A percentile compares a stretch with the other conserved stretches of the same genome.
Evolutionary conservation across 1,140 invertebrate species (phyloP).

Genomic region (Anthonomus grandis): DNA sequence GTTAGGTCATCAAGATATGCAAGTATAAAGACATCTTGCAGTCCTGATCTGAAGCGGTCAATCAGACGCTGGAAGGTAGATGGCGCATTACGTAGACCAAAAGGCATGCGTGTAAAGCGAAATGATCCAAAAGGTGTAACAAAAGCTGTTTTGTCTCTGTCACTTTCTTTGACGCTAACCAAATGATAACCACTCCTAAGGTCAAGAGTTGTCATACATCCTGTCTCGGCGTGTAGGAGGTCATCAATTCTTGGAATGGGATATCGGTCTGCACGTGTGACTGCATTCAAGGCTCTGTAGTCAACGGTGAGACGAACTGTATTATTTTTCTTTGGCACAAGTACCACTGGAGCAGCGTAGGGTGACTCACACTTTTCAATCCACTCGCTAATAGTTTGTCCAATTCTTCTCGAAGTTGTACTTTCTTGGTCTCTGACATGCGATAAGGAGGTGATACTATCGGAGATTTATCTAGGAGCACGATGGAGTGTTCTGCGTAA

Average conservation of each 20-base stretch:
- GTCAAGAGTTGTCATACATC: not conserved
- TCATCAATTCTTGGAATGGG: too few relatives aligned
- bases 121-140: slow-evolving; percentile 43
- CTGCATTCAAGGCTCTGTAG: slow-evolving; percentile 21
- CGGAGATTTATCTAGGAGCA: too few relatives aligned
- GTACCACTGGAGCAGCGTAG: too few relatives aligned
- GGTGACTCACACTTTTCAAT: too few relatives aligned
- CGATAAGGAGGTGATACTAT: too few relatives aligned
- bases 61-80: slow-evolving; percentile 44
- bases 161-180: slow-evolving; percentile 30
- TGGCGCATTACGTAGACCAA: slow-evolving; percentile 40
- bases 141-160: slow-evolving; percentile 25
- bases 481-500: too few relatives aligned
- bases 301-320: slow-evolving; percentile 1
- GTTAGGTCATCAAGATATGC: slow-evolving; percentile 11
- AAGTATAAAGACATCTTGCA: not conserved
- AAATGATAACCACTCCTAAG: too few relatives aligned
- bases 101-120: slow-evolving; percentile 35
- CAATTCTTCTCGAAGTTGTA: too few relatives aligned
- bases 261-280: too few relatives aligned
- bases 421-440: too few relatives aligned
- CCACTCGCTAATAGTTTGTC: too few relatives aligned
- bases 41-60: slow-evolving; percentile 30
- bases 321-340: not conserved
- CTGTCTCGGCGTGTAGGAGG: too few relatives aligned